Conservation (phyloP, 2,113 vertebrate species). For the Typhlomys cinereus region DNA sequence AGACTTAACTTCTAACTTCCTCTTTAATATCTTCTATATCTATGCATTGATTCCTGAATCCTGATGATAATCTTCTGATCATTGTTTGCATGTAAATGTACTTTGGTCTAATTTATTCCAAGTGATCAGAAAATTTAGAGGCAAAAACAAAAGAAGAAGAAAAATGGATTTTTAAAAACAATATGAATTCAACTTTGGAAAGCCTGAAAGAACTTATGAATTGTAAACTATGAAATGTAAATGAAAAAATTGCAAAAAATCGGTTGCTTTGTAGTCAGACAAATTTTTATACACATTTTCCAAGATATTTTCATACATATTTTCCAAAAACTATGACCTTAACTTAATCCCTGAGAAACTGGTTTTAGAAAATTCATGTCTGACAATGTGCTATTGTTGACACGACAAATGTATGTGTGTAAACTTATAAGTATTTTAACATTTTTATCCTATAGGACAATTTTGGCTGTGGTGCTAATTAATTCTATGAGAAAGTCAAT, state of each 20-base stretch:
- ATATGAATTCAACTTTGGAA: constrained; percentile 2
- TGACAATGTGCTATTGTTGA: not conserved
- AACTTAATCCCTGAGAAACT: not conserved
- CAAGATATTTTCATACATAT: constrained; percentile 16
- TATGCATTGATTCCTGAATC: not conserved
- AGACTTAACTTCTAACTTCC: not conserved
- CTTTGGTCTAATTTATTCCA: not conserved
- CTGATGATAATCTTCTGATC: not conserved
- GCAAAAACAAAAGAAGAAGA: constrained; percentile 4
- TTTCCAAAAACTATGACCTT: not conserved
- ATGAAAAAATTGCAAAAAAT: not conserved
- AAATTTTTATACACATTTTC: not conserved
- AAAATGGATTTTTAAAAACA: not conserved
- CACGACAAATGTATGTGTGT: not conserved
- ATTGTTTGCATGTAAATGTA: not conserved
- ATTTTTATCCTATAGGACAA: not conserved
- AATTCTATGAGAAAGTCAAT: not conserved
- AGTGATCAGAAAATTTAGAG: constrained; percentile 23
- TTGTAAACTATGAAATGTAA: too few relatives aligned
- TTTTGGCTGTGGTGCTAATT: not conserved
- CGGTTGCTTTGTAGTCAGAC: not conserved
- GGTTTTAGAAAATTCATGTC: not conserved
- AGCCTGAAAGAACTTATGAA: not conserved
- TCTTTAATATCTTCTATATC: not conserved
- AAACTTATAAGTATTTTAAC: not conserved